A percentile compares a stretch with the other conserved stretches of the same genome.
Conservation (phyloP, 2,797 vertebrate species). For the Intellagama lesueurii region DNA sequence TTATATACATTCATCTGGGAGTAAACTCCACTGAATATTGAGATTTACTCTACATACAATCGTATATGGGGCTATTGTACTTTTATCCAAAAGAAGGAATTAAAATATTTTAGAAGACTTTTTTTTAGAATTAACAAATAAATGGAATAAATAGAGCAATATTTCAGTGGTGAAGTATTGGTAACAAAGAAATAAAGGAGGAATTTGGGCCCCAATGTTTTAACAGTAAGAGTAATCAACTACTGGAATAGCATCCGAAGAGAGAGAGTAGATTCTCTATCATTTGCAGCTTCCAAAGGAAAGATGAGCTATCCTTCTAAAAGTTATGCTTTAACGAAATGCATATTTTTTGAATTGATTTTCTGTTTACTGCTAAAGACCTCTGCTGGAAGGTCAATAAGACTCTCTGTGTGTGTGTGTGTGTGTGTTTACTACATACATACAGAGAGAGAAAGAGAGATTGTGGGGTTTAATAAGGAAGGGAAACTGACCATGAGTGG, state of each 20-base stretch:
- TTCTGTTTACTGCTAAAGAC: not conserved
- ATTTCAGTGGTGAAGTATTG: not conserved
- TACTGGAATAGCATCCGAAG: not conserved
- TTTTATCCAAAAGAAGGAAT: not conserved
- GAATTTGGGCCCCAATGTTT: not conserved
- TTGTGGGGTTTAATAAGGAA: not conserved
- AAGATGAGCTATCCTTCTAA: not conserved
- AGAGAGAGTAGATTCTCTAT: not conserved
- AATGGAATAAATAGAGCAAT: not conserved
- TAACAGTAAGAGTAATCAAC: slow-evolving; percentile 1
- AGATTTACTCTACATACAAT: not conserved
- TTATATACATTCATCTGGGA: not conserved
- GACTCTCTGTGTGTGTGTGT: too few relatives aligned
- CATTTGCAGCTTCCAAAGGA: not conserved
- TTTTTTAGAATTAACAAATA: not conserved
- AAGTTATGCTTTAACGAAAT: slow-evolving; percentile 19
- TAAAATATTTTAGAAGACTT: not conserved
- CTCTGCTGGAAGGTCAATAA: not conserved
- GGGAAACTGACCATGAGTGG: not conserved
- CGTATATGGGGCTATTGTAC: not conserved
- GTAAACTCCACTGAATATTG: not conserved
- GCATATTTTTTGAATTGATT: not conserved
- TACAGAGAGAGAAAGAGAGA: too few relatives aligned
- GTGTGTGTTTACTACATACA: too few relatives aligned
- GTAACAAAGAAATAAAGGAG: not conserved